Percentiles rank a stretch among this genome's conserved stretches.
Evolutionary conservation across 2,113 vertebrate genomes (phyloP).

Genomic region (Murina feae): DNA sequence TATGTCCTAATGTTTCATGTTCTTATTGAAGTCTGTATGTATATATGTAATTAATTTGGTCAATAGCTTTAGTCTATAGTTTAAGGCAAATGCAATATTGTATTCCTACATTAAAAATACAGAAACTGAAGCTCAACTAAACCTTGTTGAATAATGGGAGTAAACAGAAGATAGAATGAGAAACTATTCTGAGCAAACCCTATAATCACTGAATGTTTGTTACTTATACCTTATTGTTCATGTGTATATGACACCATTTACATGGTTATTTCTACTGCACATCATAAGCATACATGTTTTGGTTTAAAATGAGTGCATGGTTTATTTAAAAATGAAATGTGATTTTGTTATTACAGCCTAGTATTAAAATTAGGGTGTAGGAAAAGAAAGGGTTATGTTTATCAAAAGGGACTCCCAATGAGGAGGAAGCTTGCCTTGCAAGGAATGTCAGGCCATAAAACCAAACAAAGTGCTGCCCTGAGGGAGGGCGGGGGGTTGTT

Average conservation of each 20-base stretch:
- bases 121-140: conserved; percentile 22
- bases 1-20: neutral
- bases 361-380: conserved; percentile 13
- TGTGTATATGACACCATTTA: neutral
- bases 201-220: neutral
- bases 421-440: too few species aligned
- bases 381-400: neutral
- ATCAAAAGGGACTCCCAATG: conserved; percentile 4
- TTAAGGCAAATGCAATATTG: neutral
- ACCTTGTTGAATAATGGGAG: neutral
- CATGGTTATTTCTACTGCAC: neutral
- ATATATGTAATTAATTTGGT: neutral
- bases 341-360: neutral
- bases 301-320: neutral
- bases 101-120: conserved; percentile 22
- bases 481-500: too few species aligned
- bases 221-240: neutral
- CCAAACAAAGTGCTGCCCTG: too few species aligned
- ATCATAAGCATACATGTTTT: neutral
- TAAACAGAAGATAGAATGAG: neutral
- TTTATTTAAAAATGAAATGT: conserved; percentile 46
- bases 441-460: too few species aligned
- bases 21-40: neutral
- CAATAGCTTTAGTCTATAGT: neutral
- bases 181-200: neutral